A percentile compares a stretch with the other conserved stretches of the same genome.
phyloP scores from a whole-genome alignment of 2,113 vertebrate genomes.

The Natator depressus region DNA sequence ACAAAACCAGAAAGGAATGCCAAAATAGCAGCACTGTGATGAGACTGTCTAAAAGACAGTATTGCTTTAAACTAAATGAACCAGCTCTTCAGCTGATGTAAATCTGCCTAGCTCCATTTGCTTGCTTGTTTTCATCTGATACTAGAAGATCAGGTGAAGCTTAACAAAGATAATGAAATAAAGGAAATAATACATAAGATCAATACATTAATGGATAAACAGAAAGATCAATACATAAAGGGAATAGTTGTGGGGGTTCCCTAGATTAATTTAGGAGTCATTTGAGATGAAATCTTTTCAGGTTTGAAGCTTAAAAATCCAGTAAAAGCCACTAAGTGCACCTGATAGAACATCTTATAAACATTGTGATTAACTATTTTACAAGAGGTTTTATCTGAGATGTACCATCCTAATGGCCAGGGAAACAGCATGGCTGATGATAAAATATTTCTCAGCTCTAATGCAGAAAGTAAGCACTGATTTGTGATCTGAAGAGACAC shows the following conservation, averaged over 20 bases:
- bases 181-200: not conserved
- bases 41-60: not conserved
- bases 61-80: not conserved
- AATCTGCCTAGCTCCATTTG: not conserved
- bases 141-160: not conserved
- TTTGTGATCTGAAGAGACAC: not conserved
- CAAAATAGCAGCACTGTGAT: not conserved
- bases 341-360: not conserved
- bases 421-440: not conserved
- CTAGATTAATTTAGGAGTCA: not conserved
- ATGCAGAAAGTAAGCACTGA: not conserved
- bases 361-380: not conserved
- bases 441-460: not conserved
- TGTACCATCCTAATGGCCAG: not conserved
- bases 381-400: not conserved
- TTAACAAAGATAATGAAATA: not conserved
- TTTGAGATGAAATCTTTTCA: not conserved
- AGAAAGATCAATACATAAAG: not conserved
- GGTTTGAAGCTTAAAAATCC: not conserved
- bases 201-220: not conserved
- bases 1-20: not conserved
- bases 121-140: not conserved
- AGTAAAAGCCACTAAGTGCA: not conserved
- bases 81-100: not conserved
- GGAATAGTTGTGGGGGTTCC: not conserved